Evolutionary conservation across 2,113 vertebrate genomes (phyloP), one percentile per base, ranked within the genome.

Genomic region (Vicugna pacos): DNA sequence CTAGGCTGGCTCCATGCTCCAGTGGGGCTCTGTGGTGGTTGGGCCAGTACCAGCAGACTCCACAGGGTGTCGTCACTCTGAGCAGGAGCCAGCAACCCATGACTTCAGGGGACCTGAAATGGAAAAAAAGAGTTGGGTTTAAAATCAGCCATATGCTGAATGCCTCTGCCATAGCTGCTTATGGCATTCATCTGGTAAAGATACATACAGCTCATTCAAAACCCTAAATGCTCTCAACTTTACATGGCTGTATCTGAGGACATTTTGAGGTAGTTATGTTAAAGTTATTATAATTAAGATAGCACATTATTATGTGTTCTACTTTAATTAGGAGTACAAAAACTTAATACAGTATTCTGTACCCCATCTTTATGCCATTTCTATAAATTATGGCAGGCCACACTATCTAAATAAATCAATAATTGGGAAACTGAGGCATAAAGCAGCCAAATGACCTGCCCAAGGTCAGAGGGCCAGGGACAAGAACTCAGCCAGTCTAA

Each of bases 81-180:
- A 98, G 98, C 98, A 98, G 97, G 95, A 98, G 98, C 97, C 98
- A 98, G 96, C 98, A 97, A 96, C 93, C 96, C 97, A 98, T 93
- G 98, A 98, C 98, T 98, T 97, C 98, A 75, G 96, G 98, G 54
- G 96, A 98, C 97, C 98, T 98, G 98, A 97, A 98, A 98, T 64
- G 98, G 97, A 98, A 98, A 98, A 96, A 97, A 97, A 97, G 97
- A 98, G 89, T 84, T 95, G 89, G 98, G 97, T 98, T 98, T 97
- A 73, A 97, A 94, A 88, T 95, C 96, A 98, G 94, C 97, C 93
- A 86, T 2, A 93, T 10, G 94, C 82, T 94, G 72, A 98, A 92
- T 54, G 86, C 70, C 80, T 97, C 42, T 62, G 85, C 50, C 26
- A 35, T 8, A 89, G 73, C 1, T 35, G 69, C 15, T 54, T 50